phyloP scores from a whole-genome alignment of 1,140 invertebrate species.

The Drosophila tsacasi region DNA sequence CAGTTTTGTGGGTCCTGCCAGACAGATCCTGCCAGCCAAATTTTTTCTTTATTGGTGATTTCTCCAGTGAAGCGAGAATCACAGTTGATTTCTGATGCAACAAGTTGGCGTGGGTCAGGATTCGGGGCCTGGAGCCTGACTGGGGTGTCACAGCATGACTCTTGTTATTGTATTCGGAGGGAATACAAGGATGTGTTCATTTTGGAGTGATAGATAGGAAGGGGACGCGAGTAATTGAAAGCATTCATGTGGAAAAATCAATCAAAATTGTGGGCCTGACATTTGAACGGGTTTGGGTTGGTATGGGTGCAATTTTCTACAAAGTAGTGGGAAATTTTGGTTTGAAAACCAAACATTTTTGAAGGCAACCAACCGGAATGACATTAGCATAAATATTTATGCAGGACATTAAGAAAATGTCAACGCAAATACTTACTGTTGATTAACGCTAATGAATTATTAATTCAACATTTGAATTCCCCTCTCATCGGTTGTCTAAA shows the following conservation, averaged over 20 bases:
- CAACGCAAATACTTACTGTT: background rate
- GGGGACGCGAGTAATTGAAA: slow-evolving; percentile 58
- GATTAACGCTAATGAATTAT: slow-evolving; percentile 12
- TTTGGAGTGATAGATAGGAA: slow-evolving; percentile 1
- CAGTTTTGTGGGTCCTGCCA: slow-evolving; percentile 55
- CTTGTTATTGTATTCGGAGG: slow-evolving; percentile 57
- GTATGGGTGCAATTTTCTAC: background rate
- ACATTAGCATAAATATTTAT: slow-evolving; percentile 27
- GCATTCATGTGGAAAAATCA: slow-evolving; percentile 67
- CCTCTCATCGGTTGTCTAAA: no score
- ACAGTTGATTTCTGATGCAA: slow-evolving; percentile 74
- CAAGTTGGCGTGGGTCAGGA: slow-evolving; percentile 54
- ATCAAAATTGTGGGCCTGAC: slow-evolving; percentile 60
- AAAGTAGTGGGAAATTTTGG: background rate
- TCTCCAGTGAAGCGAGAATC: slow-evolving; percentile 71
- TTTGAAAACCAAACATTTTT: slow-evolving; percentile 12
- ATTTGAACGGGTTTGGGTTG: slow-evolving; percentile 46
- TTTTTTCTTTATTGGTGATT: slow-evolving; percentile 72
- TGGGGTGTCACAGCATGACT: slow-evolving; percentile 57
- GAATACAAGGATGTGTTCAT: slow-evolving; percentile 41
- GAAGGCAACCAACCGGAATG: background rate
- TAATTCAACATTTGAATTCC: slow-evolving; percentile 6
- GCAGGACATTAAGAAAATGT: background rate
- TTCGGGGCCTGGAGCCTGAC: slow-evolving; percentile 10
- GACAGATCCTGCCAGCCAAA: slow-evolving; percentile 13